A percentile compares a stretch with the other conserved stretches of the same genome.
Conservation (phyloP, 2,888 invertebrate species). For the Drosophila helvetica region DNA sequence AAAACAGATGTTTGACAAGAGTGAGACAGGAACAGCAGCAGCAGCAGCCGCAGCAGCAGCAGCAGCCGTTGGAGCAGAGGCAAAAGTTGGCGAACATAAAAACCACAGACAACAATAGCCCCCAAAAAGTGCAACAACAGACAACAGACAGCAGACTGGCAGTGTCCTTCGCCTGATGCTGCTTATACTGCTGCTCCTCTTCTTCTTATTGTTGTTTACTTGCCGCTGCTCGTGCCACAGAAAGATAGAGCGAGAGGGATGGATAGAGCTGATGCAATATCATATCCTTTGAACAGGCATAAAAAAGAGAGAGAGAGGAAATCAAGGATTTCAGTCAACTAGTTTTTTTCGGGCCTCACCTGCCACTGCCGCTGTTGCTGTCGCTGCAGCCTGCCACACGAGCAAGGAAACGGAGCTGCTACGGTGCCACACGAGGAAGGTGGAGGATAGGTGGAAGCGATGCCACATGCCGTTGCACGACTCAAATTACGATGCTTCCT, state of each 20-base stretch:
- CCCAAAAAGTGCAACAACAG: slow-evolving; percentile 35
- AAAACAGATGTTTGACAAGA: slow-evolving; percentile 76
- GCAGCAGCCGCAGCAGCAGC: slow-evolving; percentile 18
- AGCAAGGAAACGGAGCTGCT: slow-evolving; percentile 5
- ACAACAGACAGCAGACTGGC: slow-evolving; percentile 1
- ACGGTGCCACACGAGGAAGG: slow-evolving; percentile 17
- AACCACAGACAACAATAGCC: slow-evolving; percentile 24
- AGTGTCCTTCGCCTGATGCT: slow-evolving; percentile 1
- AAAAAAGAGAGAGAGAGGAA: slow-evolving; percentile 31
- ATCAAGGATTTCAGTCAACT: slow-evolving; percentile 61
- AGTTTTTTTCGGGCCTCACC: slow-evolving; percentile 37
- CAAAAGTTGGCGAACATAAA: slow-evolving; percentile 4
- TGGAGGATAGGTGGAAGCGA: slow-evolving; percentile 6
- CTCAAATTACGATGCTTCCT: slow-evolving; percentile 68
- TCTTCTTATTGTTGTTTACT: slow-evolving; percentile 18
- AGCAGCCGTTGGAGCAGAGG: background rate
- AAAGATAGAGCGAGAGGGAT: slow-evolving; percentile 4
- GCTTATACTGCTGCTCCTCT: background rate
- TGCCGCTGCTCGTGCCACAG: slow-evolving; percentile 65
- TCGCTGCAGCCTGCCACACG: slow-evolving; percentile 10
- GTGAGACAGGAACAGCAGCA: slow-evolving; percentile 23
- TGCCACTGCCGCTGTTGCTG: slow-evolving; percentile 3
- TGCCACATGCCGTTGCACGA: slow-evolving; percentile 72
- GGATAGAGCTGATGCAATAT: slow-evolving; percentile 20
- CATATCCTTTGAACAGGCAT: slow-evolving; percentile 52